These are phyloP conservation scores for Adrianichthys oophorus DNA, from an alignment of 2,797 vertebrate species.

Conservation along the genomic window DNA sequence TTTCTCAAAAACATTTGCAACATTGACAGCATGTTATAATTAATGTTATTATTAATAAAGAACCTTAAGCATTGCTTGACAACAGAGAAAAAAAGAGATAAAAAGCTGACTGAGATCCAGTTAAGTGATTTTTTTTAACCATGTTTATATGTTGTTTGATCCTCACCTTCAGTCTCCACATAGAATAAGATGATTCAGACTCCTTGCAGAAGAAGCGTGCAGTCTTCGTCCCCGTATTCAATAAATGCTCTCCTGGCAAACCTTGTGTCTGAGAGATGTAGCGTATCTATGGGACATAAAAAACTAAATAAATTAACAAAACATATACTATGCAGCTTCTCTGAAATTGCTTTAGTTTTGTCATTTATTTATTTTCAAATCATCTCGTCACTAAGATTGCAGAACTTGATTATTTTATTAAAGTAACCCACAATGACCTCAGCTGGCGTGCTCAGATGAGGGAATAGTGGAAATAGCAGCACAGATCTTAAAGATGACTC, in stretches of 20 bases:
- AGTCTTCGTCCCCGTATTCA: slow-evolving; percentile 95
- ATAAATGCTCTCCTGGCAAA: slow-evolving; percentile 89
- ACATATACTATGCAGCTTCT: neutral
- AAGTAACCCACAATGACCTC: slow-evolving; percentile 20
- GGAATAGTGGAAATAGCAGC: neutral
- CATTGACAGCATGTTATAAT: too few relatives aligned
- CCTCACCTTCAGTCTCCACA: slow-evolving; percentile 96
- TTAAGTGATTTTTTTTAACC: too few relatives aligned
- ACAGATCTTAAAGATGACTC: slow-evolving; percentile 32
- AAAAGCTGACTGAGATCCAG: neutral
- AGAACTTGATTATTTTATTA: slow-evolving; percentile 3
- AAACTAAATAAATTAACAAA: slow-evolving; percentile 3
- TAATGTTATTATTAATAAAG: too few relatives aligned
- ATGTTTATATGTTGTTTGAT: neutral
- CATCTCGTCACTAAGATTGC: neutral
- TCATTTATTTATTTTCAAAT: too few relatives aligned
- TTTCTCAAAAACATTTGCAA: too few relatives aligned
- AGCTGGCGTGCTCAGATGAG: slow-evolving; percentile 10
- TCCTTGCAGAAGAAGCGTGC: slow-evolving; percentile 94
- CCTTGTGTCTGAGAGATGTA: slow-evolving; percentile 99
- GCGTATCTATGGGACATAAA: slow-evolving; percentile 86
- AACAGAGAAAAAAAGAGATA: neutral
- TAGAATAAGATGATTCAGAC: slow-evolving; percentile 87
- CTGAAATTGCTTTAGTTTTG: neutral
- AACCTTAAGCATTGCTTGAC: too few relatives aligned